Percentiles rank a stretch among this genome's conserved stretches.
Conservation (phyloP, 37 sponge, comb jelly and placozoan genomes). For the Theonella swinhoei region DNA sequence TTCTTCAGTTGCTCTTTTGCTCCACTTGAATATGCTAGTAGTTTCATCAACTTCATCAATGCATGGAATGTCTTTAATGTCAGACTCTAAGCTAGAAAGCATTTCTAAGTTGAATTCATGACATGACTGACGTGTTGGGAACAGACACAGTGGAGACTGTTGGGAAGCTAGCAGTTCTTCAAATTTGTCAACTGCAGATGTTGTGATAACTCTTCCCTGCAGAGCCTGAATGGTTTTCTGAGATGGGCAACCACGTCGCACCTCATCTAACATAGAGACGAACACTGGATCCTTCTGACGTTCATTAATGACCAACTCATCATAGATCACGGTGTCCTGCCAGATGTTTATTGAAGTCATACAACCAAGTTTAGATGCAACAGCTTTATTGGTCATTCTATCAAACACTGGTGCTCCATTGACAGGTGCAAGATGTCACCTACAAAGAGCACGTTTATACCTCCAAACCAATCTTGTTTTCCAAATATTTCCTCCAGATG, state of each 20-base stretch:
- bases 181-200: conserved; percentile 19
- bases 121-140: conserved; percentile 37
- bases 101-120: conserved; percentile 41
- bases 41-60: conserved; percentile 67
- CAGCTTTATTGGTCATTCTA: conserved; percentile 14
- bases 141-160: conserved; percentile 57
- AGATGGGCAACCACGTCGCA: background rate
- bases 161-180: conserved; percentile 21
- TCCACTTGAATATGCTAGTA: conserved; percentile 49
- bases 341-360: conserved; percentile 47
- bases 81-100: conserved; percentile 6
- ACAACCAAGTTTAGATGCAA: conserved; percentile 27
- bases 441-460: too few species aligned
- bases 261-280: conserved; percentile 16
- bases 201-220: conserved; percentile 1
- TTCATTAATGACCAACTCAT: conserved; percentile 74
- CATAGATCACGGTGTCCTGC: conserved; percentile 52
- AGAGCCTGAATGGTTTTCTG: background rate
- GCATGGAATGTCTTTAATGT: conserved; percentile 11
- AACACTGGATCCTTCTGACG: conserved; percentile 54
- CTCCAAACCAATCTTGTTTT: conserved; percentile 29
- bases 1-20: conserved; percentile 26
- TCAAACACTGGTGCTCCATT: too few species aligned
- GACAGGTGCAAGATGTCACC: too few species aligned
- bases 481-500: too few species aligned